Evolutionary conservation across 1,140 invertebrate genomes (phyloP).

Genomic region (Dendrolimus kikuchii): DNA sequence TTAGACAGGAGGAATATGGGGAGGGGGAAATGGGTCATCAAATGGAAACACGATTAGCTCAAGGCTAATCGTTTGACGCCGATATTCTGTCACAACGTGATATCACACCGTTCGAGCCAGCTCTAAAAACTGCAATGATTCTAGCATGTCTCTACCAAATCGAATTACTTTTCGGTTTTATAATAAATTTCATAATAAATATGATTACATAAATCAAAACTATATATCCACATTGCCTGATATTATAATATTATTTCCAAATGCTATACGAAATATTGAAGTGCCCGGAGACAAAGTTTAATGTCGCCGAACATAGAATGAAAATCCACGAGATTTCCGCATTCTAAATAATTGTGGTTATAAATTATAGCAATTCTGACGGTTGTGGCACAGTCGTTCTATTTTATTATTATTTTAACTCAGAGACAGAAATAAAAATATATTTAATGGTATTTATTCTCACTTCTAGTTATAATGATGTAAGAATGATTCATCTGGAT

Average conservation of each 20-base stretch:
- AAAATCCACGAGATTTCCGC: conserved; percentile 36
- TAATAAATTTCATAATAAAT: too few relatives aligned
- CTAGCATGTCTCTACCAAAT: too few relatives aligned
- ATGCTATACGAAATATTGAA: conserved; percentile 16
- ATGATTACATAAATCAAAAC: too few relatives aligned
- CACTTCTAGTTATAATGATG: conserved; percentile 12
- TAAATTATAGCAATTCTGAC: conserved; percentile 49
- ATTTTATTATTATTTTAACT: conserved; percentile 22
- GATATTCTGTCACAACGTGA: too few relatives aligned
- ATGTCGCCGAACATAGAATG: conserved; percentile 28
- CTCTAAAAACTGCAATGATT: too few relatives aligned
- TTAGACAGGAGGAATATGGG: too few relatives aligned
- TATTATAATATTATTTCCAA: conserved; percentile 3
- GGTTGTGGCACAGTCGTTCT: conserved; percentile 26
- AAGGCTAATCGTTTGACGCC: too few relatives aligned
- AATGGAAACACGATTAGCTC: too few relatives aligned
- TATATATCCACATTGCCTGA: too few relatives aligned
- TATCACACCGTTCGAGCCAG: too few relatives aligned
- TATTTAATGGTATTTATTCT: conserved; percentile 21
- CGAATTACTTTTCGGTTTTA: too few relatives aligned
- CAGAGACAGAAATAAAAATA: conserved; percentile 21
- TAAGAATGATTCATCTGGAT: conserved; percentile 1
- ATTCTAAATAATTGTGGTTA: conserved; percentile 35
- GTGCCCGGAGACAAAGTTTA: conserved; percentile 27
- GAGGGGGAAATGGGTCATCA: too few relatives aligned